Conservation (phyloP, 2,888 invertebrate genomes). For the Polydrusus pterygomalis region DNA sequence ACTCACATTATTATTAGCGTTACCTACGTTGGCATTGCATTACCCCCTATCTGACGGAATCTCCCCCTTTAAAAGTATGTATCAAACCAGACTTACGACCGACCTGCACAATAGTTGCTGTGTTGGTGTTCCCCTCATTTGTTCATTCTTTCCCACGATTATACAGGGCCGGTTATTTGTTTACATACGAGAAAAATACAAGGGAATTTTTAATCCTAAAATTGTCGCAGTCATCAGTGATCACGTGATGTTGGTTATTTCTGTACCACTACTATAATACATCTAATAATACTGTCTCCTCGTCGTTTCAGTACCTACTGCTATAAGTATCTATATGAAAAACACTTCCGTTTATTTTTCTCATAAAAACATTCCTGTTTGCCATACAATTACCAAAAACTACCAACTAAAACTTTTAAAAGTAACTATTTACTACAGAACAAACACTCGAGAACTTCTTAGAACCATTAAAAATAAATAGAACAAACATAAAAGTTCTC, state of each 20-base stretch:
- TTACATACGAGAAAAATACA: not conserved
- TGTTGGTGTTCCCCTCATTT: constrained; percentile 24
- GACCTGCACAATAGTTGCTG: constrained; percentile 22
- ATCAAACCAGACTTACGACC: constrained; percentile 24
- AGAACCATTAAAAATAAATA: constrained; percentile 39
- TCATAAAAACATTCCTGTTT: constrained; percentile 25
- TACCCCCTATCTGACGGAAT: constrained; percentile 47
- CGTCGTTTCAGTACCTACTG: too few species aligned
- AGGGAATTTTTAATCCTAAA: too few species aligned
- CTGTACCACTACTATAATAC: too few species aligned
- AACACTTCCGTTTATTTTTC: constrained; percentile 15
- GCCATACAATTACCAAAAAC: constrained; percentile 32
- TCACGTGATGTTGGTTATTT: not conserved
- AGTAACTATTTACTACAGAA: constrained; percentile 39
- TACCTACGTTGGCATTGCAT: too few species aligned
- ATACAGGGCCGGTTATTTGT: constrained; percentile 32
- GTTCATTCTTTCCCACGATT: constrained; percentile 30
- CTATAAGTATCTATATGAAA: too few species aligned
- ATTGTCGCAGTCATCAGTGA: too few species aligned
- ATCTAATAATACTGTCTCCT: too few species aligned
- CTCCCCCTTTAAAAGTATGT: constrained; percentile 55
- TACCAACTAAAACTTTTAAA: constrained; percentile 18
- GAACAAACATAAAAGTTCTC: constrained; percentile 22
- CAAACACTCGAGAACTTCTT: constrained; percentile 21
- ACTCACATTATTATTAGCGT: too few species aligned